Percentiles rank a stretch among this genome's conserved stretches.
These are phyloP conservation scores for Protobothrops flavoviridis DNA, from an alignment of 2,113 vertebrate species.

Conservation along the genomic window DNA sequence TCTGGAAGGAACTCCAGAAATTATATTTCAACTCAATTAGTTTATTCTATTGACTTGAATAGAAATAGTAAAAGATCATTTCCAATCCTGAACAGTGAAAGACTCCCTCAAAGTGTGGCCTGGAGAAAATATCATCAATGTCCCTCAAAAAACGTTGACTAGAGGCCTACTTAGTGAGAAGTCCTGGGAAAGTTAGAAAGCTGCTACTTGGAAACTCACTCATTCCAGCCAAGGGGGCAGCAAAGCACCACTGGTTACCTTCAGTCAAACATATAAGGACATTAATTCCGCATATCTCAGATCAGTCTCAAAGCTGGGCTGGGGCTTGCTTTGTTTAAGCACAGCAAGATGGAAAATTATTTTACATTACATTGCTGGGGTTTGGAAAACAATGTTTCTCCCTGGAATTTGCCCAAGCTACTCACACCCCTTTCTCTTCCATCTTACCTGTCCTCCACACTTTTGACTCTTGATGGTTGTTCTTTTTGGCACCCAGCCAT, in stretches of 20 bases:
- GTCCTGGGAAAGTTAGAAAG: background rate
- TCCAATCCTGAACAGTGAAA: background rate
- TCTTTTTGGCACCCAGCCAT: conserved; percentile 19
- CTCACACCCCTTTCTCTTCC: conserved; percentile 6
- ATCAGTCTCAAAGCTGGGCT: background rate
- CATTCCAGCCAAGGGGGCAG: background rate
- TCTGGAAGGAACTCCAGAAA: background rate
- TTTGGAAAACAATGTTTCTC: background rate
- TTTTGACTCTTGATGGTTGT: conserved; percentile 1
- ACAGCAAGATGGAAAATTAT: background rate
- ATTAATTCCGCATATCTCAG: background rate
- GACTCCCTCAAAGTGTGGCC: background rate
- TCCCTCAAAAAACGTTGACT: background rate
- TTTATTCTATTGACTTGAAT: background rate
- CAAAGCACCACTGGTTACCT: background rate
- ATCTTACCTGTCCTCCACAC: conserved; percentile 12
- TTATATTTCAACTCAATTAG: background rate
- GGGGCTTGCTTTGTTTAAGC: background rate
- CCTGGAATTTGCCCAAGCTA: conserved; percentile 8
- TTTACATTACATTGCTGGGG: background rate
- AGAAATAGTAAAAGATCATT: background rate
- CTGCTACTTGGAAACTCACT: background rate
- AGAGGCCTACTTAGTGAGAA: background rate
- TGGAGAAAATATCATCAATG: background rate
- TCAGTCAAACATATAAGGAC: background rate